Conservation (phyloP, 2,797 vertebrate genomes). For the Sebastes steindachneri region DNA sequence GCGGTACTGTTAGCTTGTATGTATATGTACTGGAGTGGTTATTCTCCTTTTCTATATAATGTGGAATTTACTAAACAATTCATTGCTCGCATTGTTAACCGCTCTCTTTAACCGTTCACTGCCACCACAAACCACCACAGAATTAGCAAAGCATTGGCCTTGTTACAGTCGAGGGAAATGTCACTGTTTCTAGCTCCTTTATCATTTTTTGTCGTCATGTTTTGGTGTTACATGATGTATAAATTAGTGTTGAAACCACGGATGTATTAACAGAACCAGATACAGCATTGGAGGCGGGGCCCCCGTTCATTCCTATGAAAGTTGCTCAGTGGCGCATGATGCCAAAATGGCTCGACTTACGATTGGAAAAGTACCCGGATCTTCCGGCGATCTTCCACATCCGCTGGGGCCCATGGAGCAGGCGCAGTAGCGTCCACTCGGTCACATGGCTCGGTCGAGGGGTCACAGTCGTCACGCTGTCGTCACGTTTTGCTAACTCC, state of each 20-base stretch:
- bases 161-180: background rate
- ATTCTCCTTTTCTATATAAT: background rate
- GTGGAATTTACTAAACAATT: background rate
- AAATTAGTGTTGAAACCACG: background rate
- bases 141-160: background rate
- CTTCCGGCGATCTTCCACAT: no score
- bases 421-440: no score
- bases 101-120: no score
- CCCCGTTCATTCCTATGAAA: no score
- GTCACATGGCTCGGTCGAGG: no score
- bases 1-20: background rate
- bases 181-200: background rate
- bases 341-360: no score
- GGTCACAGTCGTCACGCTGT: no score
- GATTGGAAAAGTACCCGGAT: no score
- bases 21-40: background rate
- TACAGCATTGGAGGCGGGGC: fast-evolving
- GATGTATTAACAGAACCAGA: fast-evolving
- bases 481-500: no score
- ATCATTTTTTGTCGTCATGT: background rate
- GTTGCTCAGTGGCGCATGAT: no score
- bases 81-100: background rate
- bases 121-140: background rate
- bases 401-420: no score
- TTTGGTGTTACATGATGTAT: background rate